Conservation (phyloP, 2,113 vertebrate genomes). For the Corythoichthys intestinalis region DNA sequence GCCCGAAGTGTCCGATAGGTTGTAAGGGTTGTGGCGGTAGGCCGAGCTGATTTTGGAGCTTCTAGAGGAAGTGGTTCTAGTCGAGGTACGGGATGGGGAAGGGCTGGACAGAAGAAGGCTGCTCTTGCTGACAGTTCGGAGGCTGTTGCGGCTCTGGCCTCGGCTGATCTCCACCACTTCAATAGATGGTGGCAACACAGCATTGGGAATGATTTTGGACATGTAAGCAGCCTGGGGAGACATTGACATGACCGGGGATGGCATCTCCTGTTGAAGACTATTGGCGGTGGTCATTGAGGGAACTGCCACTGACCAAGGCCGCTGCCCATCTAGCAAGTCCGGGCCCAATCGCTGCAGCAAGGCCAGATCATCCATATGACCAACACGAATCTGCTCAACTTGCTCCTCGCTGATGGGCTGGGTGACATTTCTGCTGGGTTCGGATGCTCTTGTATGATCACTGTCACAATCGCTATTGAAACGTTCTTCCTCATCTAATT, state of each 20-base stretch:
- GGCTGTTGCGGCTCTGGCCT: slow-evolving; percentile 73
- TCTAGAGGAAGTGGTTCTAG: slow-evolving; percentile 75
- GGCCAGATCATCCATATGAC: slow-evolving; percentile 77
- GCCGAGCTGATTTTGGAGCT: slow-evolving; percentile 67
- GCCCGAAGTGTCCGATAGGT: slow-evolving; percentile 74
- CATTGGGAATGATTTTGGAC: slow-evolving; percentile 96
- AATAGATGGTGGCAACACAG: slow-evolving; percentile 86
- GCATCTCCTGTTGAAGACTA: slow-evolving; percentile 58
- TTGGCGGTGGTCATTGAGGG: slow-evolving; percentile 79
- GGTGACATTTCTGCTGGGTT: slow-evolving; percentile 43
- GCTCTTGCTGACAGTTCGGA: slow-evolving; percentile 89
- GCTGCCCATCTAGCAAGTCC: slow-evolving; percentile 59
- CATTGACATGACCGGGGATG: slow-evolving; percentile 87
- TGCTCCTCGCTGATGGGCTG: slow-evolving; percentile 43
- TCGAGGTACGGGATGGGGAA: slow-evolving; percentile 76
- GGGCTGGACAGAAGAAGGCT: slow-evolving; percentile 80
- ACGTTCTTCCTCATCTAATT: slow-evolving; percentile 46
- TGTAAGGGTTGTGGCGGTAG: slow-evolving; percentile 42
- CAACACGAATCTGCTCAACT: slow-evolving; percentile 58
- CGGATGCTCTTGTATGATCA: slow-evolving; percentile 40
- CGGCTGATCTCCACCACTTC: slow-evolving; percentile 87
- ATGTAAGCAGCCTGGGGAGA: slow-evolving; percentile 91
- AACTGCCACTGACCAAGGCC: slow-evolving; percentile 79
- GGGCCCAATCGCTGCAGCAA: slow-evolving; percentile 67
- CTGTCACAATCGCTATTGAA: slow-evolving; percentile 71